These are phyloP conservation scores for Steinernema feltiae DNA, from an alignment of 1,140 invertebrate species.

Conservation along the genomic window DNA sequence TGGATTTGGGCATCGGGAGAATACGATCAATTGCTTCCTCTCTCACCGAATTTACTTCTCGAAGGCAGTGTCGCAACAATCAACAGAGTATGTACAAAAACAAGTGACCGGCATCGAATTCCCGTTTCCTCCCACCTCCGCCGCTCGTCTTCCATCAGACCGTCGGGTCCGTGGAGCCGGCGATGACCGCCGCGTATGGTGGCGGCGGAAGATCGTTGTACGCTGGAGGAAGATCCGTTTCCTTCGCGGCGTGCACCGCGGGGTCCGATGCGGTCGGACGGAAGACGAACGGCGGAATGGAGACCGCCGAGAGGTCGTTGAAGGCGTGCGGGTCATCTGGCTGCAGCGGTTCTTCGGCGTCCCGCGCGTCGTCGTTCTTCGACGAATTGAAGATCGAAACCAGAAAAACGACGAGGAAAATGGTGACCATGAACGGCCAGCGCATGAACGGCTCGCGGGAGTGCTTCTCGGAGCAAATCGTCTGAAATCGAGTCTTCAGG, in stretches of 20 bases:
- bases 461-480: neutral
- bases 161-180: neutral
- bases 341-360: neutral
- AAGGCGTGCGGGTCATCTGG: neutral
- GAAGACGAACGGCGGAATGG: neutral
- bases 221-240: neutral
- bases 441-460: neutral
- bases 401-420: neutral
- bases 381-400: neutral
- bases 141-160: no score
- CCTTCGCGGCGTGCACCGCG: neutral
- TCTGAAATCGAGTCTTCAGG: neutral
- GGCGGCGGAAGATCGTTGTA: neutral
- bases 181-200: neutral
- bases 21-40: no score
- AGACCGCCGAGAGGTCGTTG: neutral
- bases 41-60: no score
- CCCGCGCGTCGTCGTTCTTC: neutral
- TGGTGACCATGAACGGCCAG: neutral
- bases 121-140: neutral
- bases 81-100: no score
- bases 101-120: no score
- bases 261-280: neutral
- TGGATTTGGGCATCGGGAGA: no score
- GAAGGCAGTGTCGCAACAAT: no score